Evolutionary conservation across 2,113 vertebrate species (phyloP).

Genomic region (Opisthocomus hoazin): DNA sequence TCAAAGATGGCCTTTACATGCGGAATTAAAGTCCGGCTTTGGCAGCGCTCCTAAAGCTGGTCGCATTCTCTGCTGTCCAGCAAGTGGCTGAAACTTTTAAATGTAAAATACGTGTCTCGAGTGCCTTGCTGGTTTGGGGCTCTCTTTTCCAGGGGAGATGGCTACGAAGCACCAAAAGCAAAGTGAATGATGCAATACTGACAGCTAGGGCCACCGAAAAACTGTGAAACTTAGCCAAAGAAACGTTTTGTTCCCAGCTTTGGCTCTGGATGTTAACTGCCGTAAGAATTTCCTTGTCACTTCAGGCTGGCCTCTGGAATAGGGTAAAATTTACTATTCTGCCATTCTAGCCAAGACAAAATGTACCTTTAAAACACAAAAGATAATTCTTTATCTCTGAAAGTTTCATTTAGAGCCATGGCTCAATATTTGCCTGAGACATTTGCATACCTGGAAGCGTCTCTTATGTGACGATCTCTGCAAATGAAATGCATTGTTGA

Average conservation of each 20-base stretch:
- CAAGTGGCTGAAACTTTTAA: background rate
- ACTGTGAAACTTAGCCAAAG: background rate
- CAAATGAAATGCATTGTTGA: constrained; percentile 27
- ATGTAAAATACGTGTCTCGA: background rate
- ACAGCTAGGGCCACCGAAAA: background rate
- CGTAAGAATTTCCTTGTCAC: background rate
- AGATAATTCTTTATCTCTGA: constrained; percentile 5
- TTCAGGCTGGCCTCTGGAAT: background rate
- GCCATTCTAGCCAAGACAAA: background rate
- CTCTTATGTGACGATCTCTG: background rate
- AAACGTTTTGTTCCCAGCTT: background rate
- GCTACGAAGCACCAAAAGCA: background rate
- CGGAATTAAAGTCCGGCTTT: background rate
- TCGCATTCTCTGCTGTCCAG: background rate
- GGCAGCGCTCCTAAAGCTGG: background rate
- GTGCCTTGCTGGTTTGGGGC: background rate
- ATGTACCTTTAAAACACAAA: constrained; percentile 2
- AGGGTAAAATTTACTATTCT: background rate
- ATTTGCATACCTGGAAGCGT: constrained; percentile 20
- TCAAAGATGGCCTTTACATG: background rate
- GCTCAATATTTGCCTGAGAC: background rate
- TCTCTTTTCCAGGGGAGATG: background rate
- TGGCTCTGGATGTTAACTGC: background rate
- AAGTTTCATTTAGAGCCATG: background rate
- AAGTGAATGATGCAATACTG: background rate